phyloP scores from a whole-genome alignment of 2,888 invertebrate genomes.

The Hipparchia sbordonii region DNA sequence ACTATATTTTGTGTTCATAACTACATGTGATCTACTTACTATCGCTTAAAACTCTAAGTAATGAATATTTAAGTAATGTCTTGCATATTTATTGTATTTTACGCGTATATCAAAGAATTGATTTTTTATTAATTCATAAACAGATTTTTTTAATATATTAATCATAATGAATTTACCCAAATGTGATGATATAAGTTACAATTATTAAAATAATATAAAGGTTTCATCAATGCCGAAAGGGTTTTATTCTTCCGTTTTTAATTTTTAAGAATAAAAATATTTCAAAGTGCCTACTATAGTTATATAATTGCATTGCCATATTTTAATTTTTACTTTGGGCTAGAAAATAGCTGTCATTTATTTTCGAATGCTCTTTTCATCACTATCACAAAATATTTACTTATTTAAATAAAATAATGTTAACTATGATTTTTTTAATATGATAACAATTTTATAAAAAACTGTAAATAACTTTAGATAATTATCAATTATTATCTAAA shows the following conservation, averaged over 20 bases:
- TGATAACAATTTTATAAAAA: not conserved
- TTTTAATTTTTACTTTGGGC: not conserved
- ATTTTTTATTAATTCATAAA: not conserved
- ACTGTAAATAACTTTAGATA: not conserved
- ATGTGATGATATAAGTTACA: too few species aligned
- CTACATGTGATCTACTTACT: constrained; percentile 40
- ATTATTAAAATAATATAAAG: too few species aligned
- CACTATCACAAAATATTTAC: not conserved
- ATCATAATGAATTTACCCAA: too few species aligned
- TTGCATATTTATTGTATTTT: constrained; percentile 31
- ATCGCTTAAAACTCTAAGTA: constrained; percentile 32
- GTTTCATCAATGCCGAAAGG: too few species aligned
- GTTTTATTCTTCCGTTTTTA: not conserved
- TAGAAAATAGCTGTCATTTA: not conserved
- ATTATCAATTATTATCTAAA: not conserved
- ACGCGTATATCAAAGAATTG: not conserved
- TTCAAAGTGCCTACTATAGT: not conserved
- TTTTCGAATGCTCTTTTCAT: not conserved
- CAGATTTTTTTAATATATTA: too few species aligned
- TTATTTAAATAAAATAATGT: not conserved
- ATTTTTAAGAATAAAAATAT: not conserved
- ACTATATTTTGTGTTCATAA: constrained; percentile 54
- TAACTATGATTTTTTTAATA: not conserved
- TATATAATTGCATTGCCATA: too few species aligned
- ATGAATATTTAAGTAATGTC: constrained; percentile 32